Evolutionary conservation across 2,888 invertebrate genomes (phyloP).

Genomic region (Euplexia lucipara): DNA sequence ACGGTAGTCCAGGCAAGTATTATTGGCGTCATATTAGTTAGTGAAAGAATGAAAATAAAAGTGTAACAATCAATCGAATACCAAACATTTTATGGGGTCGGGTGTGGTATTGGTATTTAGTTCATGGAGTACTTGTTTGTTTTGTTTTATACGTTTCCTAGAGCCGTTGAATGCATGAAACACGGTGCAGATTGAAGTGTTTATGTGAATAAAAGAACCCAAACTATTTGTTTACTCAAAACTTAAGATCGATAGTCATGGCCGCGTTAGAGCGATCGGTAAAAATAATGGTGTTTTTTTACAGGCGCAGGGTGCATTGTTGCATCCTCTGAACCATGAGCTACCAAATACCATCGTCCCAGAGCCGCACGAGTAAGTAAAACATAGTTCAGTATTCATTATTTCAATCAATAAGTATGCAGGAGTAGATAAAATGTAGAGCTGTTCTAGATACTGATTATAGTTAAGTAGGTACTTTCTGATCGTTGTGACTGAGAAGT

Average conservation of each 20-base stretch:
- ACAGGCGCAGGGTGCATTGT: constrained; percentile 92
- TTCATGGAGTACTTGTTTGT: constrained; percentile 85
- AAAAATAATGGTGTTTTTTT: constrained; percentile 73
- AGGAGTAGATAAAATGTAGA: constrained; percentile 23
- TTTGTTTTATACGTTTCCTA: constrained; percentile 79
- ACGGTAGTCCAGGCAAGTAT: constrained; percentile 76
- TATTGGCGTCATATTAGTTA: constrained; percentile 19
- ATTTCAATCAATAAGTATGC: constrained; percentile 23
- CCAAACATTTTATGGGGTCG: constrained; percentile 71
- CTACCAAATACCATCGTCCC: constrained; percentile 95
- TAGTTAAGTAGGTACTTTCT: constrained; percentile 47
- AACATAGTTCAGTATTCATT: neutral
- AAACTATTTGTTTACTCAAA: constrained; percentile 50
- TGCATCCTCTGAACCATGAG: constrained; percentile 95
- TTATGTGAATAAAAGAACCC: constrained; percentile 63
- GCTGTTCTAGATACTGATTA: constrained; percentile 50
- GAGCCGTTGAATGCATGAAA: constrained; percentile 69
- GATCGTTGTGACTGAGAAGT: constrained; percentile 62
- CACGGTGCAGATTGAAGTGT: constrained; percentile 67
- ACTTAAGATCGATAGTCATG: constrained; percentile 74
- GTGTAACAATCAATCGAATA: constrained; percentile 62
- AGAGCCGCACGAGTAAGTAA: constrained; percentile 96
- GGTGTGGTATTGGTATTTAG: constrained; percentile 89
- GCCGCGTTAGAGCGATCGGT: constrained; percentile 70
- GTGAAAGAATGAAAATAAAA: constrained; percentile 9